Base-by-base conservation (phyloP, 2,113 vertebrate genomes). In the Myotis brandtii region DNA sequence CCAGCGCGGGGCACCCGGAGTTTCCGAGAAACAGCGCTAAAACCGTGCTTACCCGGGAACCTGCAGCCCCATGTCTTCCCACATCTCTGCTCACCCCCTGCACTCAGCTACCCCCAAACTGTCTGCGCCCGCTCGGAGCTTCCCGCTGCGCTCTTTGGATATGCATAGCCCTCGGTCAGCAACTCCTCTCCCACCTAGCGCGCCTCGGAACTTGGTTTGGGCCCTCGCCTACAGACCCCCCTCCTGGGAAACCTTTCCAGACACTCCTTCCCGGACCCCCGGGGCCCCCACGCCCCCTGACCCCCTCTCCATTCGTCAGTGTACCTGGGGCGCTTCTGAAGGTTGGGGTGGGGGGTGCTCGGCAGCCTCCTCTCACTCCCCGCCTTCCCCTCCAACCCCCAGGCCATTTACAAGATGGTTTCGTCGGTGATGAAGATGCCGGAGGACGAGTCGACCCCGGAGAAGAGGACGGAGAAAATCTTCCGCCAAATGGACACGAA, bases 341-440 rank as follows among this genome's bases (percentile, higher is more conserved):
- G 20, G 48, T 3, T 9, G 75, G 40, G 62, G 59, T 6, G 3
- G 23, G 20, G 64, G 27, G 18, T 18, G 52, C 52, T 69, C 93
- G 4, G 72, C 66, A 6, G 23, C 6, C 16, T 32, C 23, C 34
- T 7, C 92, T 95, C 6, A 56, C 62, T 72, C 50, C 23, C n/a
- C 20, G 79, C 73, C 89, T 64, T 80, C 82, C 43, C 12, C 0
- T 30, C 25, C 92, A 72, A 20, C 5, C 92, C 66, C 79, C 97
- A 99, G 99, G 99, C 99, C 98, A 99, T 99, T 98, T 99, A 99
- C 98, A 99, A 99, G 98, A 99, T 99, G 99, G 99, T 99, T 98
- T 99, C 99, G 5, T 99, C 99, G 0, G 99, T 99, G 98, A 99
- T 99, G 99, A 99, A 99, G 98, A 99, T 99, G 99, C 99, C 99